Base-by-base conservation (phyloP, 2,113 vertebrate genomes). In the Tonatia bakeri region DNA sequence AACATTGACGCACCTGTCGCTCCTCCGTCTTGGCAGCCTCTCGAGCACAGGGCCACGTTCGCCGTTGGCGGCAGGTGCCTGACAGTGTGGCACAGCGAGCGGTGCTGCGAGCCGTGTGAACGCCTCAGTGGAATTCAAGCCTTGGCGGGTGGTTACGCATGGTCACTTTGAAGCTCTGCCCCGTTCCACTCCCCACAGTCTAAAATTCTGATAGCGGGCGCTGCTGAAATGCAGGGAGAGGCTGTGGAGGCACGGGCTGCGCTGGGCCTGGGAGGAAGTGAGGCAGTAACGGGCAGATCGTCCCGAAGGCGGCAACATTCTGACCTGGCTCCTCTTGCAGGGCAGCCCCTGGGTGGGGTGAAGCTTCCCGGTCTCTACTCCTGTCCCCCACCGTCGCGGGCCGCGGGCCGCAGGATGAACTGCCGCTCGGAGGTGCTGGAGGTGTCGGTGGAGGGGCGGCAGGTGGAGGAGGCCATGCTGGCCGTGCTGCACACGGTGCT, bases 381-480 rank as follows among this genome's bases (percentile, higher is more conserved):
- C 56, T 0, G 45, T 26, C 54, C 19, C 40, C 33, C 3, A 1
- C 1, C 5, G 28, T 85, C 20, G 96, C 40, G 79, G 79, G 83
- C 92, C 5, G 8, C 88, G 6, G 54, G 89, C 88, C 52, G 54
- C 96, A 81, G 87, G 85, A 99, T 99, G 99, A 99, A 99, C 98
- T 99, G 99, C 94, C 99, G 99, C 5, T 99, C 99, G 0, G 99
- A 99, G 95, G 99, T 99, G 91, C 98, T 99, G 92, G 99, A 99
- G 97, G 99, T 99, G 92, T 99, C 99, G 0, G 99, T 99, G 97
- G 99, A 99, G 98, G 98, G 98, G 3, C 98, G 99, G 91, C 99
- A 99, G 98, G 99, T 99, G 80, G 99, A 99, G 89, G 99, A 99
- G 94, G 99, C 99, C 22, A 99, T 99, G 98, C 96, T 99, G 96